Percentiles rank a stretch among this genome's conserved stretches.
Conservation (phyloP, 2,888 invertebrate species). For the Papilio protenor region DNA sequence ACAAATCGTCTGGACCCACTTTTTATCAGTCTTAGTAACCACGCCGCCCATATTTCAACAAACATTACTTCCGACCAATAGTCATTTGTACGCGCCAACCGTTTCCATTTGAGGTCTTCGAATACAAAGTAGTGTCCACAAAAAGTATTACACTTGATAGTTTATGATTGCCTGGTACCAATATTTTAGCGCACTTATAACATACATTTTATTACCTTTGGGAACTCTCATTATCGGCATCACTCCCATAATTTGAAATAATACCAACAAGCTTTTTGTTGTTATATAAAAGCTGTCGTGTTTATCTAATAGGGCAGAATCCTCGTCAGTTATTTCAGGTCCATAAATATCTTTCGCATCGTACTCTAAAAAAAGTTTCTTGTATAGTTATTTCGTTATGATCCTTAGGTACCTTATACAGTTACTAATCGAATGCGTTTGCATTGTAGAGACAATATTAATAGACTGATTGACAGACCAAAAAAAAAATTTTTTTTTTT, state of each 20-base stretch:
- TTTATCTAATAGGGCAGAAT: constrained; percentile 85
- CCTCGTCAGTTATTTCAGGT: constrained; percentile 80
- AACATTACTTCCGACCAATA: not conserved
- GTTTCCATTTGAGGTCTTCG: not conserved
- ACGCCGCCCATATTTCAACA: constrained; percentile 11
- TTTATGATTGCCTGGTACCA: not conserved
- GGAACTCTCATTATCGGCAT: constrained; percentile 89
- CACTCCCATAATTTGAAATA: constrained; percentile 90
- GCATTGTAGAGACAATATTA: too few species aligned
- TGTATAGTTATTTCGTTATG: too few species aligned
- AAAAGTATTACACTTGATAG: not conserved
- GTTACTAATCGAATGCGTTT: too few species aligned
- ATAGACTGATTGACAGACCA: too few species aligned
- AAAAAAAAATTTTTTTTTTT: too few species aligned
- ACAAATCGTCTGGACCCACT: constrained; percentile 10
- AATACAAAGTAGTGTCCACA: not conserved
- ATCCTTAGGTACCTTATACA: too few species aligned
- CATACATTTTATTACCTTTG: constrained; percentile 63
- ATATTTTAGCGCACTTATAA: not conserved
- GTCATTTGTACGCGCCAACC: constrained; percentile 13
- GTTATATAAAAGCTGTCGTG: constrained; percentile 89
- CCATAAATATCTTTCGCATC: constrained; percentile 71
- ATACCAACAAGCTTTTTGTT: constrained; percentile 87
- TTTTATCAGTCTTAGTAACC: constrained; percentile 5
- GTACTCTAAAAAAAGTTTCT: constrained; percentile 56